Evolutionary conservation across 2,888 invertebrate genomes (phyloP), one percentile per base, ranked within the genome.

Genomic region (Rotaria magnacalcarata): DNA sequence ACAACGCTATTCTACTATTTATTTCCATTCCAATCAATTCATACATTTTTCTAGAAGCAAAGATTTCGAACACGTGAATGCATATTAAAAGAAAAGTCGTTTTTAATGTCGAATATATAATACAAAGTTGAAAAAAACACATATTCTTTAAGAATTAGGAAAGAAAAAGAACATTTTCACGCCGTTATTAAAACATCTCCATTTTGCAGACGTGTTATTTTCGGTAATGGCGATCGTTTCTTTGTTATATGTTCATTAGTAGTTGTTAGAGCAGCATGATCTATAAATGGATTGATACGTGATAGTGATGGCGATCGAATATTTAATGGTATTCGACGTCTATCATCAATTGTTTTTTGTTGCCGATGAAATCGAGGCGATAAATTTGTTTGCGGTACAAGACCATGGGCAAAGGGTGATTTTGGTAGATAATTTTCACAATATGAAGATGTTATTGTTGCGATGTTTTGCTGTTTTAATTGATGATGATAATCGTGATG

Each of bases 331-430:
- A 80, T 47, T n/a, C 47, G 43, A 19, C 80, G 80, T 47, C 8
- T 47, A 24, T 80, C 47, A n/a, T 43, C 43, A n/a, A 47, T 19
- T 43, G 80, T 80, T 47, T 24, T 8, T 24, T 21, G 43, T 80
- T 80, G 80, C 4, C 47, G 43, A 80, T 80, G 80, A 80, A 80
- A 80, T 47, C 80, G 21, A 7, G 80, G 80, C n/a, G 80, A 80
- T 24, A 80, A 47, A 47, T 80, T 43, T 11, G 43, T 14, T 80
- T 80, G 41, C 19, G 80, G 80, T 47, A 80, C 43, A 14, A 80
- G 43, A 47, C 80, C 80, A 47, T 41, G 43, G 47, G 47, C n/a
- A 80, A 80, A 47, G 8, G 80, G 24, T 43, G 80, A n/a, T 47
- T 47, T 47, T 24, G 43, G 24, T 80, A 47, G 47, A 4, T 41